phyloP scores from a whole-genome alignment of 2,888 invertebrate species.

The Stratiomys singularior region DNA sequence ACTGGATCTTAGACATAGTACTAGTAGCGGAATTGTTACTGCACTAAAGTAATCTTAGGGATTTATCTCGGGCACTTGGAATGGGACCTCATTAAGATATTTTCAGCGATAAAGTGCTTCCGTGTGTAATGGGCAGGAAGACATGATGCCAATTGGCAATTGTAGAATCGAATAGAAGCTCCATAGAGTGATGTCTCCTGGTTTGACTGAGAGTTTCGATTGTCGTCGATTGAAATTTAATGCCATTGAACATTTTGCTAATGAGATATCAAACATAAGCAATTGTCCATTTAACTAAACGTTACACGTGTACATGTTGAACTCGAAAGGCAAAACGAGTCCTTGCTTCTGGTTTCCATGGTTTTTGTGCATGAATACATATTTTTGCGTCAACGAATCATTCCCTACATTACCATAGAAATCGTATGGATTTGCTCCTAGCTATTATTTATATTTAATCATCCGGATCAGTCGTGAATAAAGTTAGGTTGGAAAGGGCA shows the following conservation, averaged over 20 bases:
- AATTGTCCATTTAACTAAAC: slow-evolving; percentile 5
- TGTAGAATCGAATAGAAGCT: slow-evolving; percentile 7
- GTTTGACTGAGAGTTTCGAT: slow-evolving; percentile 30
- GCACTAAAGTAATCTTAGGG: slow-evolving; percentile 31
- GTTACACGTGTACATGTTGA: neutral
- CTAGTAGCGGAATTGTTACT: slow-evolving; percentile 13
- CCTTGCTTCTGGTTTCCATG: neutral
- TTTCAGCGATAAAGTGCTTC: slow-evolving; percentile 38
- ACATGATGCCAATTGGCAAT: slow-evolving; percentile 8
- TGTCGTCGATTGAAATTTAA: slow-evolving; percentile 37
- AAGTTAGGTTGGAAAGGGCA: too few relatives aligned
- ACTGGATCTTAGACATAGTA: too few relatives aligned
- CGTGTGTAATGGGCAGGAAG: slow-evolving; percentile 34
- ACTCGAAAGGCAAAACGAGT: neutral
- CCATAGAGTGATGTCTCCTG: slow-evolving; percentile 16
- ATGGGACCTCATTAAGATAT: slow-evolving; percentile 45
- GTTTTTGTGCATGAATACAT: too few relatives aligned
- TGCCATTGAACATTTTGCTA: slow-evolving; percentile 31
- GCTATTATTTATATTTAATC: too few relatives aligned
- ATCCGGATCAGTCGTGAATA: too few relatives aligned
- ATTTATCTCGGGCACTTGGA: slow-evolving; percentile 38
- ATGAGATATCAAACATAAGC: slow-evolving; percentile 27
- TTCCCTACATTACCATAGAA: too few relatives aligned
- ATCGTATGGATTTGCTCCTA: too few relatives aligned
- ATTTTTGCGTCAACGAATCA: too few relatives aligned